Conservation (phyloP, 2,888 invertebrate species). For the Drosophila flavopinicola region DNA sequence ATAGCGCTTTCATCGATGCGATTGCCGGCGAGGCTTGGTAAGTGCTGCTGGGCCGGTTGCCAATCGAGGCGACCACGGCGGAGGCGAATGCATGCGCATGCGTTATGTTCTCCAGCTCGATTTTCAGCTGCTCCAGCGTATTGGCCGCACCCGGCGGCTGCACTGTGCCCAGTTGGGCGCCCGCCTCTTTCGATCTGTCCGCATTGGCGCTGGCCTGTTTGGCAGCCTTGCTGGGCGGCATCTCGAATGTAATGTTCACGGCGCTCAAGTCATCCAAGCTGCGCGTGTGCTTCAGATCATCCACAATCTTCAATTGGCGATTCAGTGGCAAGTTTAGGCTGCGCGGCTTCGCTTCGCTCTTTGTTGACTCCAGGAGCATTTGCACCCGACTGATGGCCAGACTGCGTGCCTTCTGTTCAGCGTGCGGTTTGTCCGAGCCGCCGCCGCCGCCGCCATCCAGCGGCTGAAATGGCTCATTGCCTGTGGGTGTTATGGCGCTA, state of each 20-base stretch:
- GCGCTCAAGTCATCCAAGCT: slow-evolving; percentile 71
- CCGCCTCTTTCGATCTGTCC: slow-evolving; percentile 60
- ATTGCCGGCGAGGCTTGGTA: slow-evolving; percentile 67
- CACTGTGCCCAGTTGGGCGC: slow-evolving; percentile 29
- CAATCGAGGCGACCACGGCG: slow-evolving; percentile 75
- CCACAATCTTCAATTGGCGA: slow-evolving; percentile 75
- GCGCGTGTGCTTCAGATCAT: slow-evolving; percentile 71
- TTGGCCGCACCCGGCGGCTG: slow-evolving; percentile 82
- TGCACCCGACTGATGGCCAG: slow-evolving; percentile 60
- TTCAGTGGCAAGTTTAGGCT: slow-evolving; percentile 75
- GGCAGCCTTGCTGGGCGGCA: slow-evolving; percentile 57
- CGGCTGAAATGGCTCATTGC: slow-evolving; percentile 51
- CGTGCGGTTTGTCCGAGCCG: slow-evolving; percentile 36
- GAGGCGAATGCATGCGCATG: slow-evolving; percentile 85
- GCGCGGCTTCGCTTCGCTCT: slow-evolving; percentile 63
- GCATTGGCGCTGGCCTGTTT: slow-evolving; percentile 24
- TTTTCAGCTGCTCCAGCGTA: slow-evolving; percentile 86
- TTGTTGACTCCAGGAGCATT: slow-evolving; percentile 60
- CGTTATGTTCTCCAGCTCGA: slow-evolving; percentile 86
- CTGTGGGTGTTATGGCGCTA: slow-evolving; percentile 84
- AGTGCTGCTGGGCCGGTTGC: slow-evolving; percentile 49
- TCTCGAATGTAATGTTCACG: slow-evolving; percentile 74
- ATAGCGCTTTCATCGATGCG: slow-evolving; percentile 58
- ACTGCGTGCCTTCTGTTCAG: slow-evolving; percentile 48
- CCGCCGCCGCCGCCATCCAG: slow-evolving; percentile 39